Evolutionary conservation across 2,888 invertebrate species (phyloP), one percentile per base, ranked within the genome.

Genomic region (Keiferia lycopersicella): DNA sequence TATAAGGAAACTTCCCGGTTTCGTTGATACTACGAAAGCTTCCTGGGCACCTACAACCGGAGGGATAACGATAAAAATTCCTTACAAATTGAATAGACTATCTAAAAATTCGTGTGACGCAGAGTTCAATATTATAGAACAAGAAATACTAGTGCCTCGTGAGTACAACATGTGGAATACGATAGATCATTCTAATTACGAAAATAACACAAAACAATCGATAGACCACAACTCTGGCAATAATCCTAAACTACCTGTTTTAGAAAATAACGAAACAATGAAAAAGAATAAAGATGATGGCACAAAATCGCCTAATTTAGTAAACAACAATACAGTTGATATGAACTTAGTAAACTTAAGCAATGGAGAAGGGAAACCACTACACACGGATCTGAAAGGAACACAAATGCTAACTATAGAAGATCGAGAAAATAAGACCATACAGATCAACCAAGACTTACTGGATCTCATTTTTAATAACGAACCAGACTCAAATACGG

Each of bases 71-170:
- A 26, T 56, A 30, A 56, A 6, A 34, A 56, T 56, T 56, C 56
- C 56, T 7, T 56, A 56, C 30, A 56, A 56, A 30, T 34, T 56
- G n/a, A 30, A n/a, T 56, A 0, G n/a, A 30, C 22, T 4, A 30
- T 12, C 14, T n/a, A 56, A 56, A 56, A 56, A 22, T 11, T 26
- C 8, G 14, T 56, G 56, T 56, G 6, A 56, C 22, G 8, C 14
- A 56, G 7, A 56, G 14, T 56, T 16, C 16, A 30, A 56, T 7
- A 34, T 26, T 8, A 56, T 6, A 34, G 56, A 56, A 30, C 22
- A 26, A 30, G 56, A 26, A 30, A 8, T 56, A 56, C 12, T 56
- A 56, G 30, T 56, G 30, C 56, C 56, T 56, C 26, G 56, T 8
- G 56, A 56, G 26, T 11, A 30, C 6, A n/a, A 26, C 1, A 30